These are phyloP conservation scores for Epicampocera succincta DNA, from an alignment of 2,888 invertebrate genomes.

Conservation along the genomic window DNA sequence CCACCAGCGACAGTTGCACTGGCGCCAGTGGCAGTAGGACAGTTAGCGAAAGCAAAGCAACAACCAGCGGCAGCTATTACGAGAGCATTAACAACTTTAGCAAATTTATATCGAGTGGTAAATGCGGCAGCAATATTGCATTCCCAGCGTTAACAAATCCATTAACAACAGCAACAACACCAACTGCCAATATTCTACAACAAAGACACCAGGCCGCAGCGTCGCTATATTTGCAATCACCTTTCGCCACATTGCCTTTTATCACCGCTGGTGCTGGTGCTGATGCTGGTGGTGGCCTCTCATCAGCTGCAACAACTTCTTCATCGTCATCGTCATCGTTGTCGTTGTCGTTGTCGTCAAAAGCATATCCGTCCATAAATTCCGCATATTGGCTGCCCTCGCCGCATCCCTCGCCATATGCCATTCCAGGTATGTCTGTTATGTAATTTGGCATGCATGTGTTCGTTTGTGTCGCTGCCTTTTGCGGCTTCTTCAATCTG, in stretches of 20 bases:
- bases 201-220: constrained; percentile 46
- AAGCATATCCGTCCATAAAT: constrained; percentile 89
- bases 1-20: constrained; percentile 73
- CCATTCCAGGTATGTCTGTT: constrained; percentile 87
- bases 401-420: constrained; percentile 89
- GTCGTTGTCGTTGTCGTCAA: constrained; percentile 72
- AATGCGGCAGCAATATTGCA: constrained; percentile 43
- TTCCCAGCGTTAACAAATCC: constrained; percentile 59
- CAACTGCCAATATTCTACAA: constrained; percentile 50
- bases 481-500: not conserved
- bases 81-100: constrained; percentile 70
- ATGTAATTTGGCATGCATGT: constrained; percentile 3
- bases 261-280: constrained; percentile 6
- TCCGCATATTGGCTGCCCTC: constrained; percentile 93
- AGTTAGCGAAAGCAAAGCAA: not conserved
- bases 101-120: not conserved
- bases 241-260: constrained; percentile 38
- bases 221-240: constrained; percentile 50
- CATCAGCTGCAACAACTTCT: constrained; percentile 46
- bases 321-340: constrained; percentile 20
- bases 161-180: constrained; percentile 38
- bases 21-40: constrained; percentile 70
- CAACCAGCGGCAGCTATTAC: constrained; percentile 35
- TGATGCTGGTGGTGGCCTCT: constrained; percentile 20
- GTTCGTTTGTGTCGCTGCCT: not conserved